These are phyloP conservation scores for Crocallis elinguaria DNA, from an alignment of 2,888 invertebrate species.

Conservation along the genomic window DNA sequence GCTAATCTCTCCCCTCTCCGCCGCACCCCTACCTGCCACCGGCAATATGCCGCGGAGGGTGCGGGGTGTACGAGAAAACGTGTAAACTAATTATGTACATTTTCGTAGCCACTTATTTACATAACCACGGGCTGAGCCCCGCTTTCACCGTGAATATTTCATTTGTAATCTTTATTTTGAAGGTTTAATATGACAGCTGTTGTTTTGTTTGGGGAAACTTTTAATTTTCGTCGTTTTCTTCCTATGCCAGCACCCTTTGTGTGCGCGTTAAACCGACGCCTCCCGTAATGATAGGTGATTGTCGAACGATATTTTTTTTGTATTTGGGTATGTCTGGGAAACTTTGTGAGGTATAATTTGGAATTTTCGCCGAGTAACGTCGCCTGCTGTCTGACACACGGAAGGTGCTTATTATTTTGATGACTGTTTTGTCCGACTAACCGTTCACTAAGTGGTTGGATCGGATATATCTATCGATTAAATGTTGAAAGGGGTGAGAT, in stretches of 20 bases:
- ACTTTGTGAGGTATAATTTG: slow-evolving; percentile 72
- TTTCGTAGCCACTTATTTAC: slow-evolving; percentile 85
- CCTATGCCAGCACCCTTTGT: slow-evolving; percentile 72
- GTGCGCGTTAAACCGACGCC: slow-evolving; percentile 69
- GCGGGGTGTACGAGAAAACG: slow-evolving; percentile 75
- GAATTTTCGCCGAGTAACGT: slow-evolving; percentile 65
- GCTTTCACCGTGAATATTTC: slow-evolving; percentile 85
- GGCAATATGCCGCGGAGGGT: slow-evolving; percentile 70
- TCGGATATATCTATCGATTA: slow-evolving; percentile 30
- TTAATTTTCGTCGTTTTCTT: slow-evolving; percentile 81
- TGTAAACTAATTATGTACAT: slow-evolving; percentile 85
- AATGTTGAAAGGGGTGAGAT: slow-evolving; percentile 39
- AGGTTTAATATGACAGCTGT: slow-evolving; percentile 84
- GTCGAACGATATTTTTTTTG: slow-evolving; percentile 68
- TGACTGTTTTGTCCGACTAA: slow-evolving; percentile 58
- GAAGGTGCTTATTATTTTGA: slow-evolving; percentile 72
- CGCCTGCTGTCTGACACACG: slow-evolving; percentile 59
- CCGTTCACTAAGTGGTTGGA: slow-evolving; percentile 15
- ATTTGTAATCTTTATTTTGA: slow-evolving; percentile 84
- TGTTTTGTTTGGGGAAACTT: slow-evolving; percentile 82
- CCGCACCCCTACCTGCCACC: slow-evolving; percentile 29
- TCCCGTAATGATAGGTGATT: slow-evolving; percentile 81
- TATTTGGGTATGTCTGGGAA: slow-evolving; percentile 66
- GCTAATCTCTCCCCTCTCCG: slow-evolving; percentile 65
- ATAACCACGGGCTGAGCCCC: slow-evolving; percentile 80